A percentile compares a stretch with the other conserved stretches of the same genome.
Evolutionary conservation across 1,140 invertebrate genomes (phyloP).

Genomic region (Periplaneta americana): DNA sequence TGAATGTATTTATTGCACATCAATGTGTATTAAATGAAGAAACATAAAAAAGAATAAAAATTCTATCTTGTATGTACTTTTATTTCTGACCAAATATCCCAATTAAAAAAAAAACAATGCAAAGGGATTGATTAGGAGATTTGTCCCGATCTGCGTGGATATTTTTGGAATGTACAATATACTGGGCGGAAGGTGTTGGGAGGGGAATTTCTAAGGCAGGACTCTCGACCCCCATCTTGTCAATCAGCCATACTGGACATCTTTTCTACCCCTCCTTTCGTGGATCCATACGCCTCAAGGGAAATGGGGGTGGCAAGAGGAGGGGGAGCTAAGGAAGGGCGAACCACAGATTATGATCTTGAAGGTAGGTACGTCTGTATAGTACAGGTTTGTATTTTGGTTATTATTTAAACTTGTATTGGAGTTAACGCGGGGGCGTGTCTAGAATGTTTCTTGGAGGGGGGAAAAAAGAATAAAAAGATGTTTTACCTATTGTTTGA

Average conservation of each 20-base stretch:
- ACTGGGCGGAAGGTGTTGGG: neutral
- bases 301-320: neutral
- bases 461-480: neutral
- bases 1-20: no score
- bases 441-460: conserved; percentile 7
- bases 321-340: neutral
- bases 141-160: neutral
- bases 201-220: neutral
- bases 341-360: neutral
- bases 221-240: neutral
- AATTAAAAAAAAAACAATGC: no score
- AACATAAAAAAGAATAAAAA: neutral
- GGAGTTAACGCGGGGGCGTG: conserved; percentile 6
- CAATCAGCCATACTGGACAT: conserved; percentile 6
- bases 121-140: no score
- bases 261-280: neutral
- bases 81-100: neutral
- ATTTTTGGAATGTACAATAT: neutral
- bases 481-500: conserved; percentile 23
- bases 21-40: neutral
- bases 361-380: neutral
- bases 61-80: neutral
- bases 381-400: neutral
- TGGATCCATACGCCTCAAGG: conserved; percentile 3
- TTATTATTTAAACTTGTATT: neutral